phyloP scores from a whole-genome alignment of 2,888 invertebrate species.

The Metellina segmentata region DNA sequence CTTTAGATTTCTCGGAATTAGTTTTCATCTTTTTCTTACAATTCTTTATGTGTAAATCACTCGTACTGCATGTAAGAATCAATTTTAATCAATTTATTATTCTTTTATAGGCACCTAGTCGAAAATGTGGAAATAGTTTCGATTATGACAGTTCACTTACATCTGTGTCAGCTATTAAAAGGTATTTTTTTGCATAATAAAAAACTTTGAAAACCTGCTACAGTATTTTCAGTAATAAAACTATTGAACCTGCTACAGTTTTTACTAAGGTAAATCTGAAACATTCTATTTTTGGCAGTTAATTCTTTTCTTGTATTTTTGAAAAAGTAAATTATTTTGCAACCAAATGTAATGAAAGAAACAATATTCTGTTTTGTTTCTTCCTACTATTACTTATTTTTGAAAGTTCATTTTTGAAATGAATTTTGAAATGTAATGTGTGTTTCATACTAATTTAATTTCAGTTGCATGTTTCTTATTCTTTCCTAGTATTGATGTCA shows the following conservation, averaged over 20 bases:
- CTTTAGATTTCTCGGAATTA: too few species aligned
- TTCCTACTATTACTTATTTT: not conserved
- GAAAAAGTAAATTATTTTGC: too few species aligned
- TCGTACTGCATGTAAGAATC: too few species aligned
- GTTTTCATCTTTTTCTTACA: too few species aligned
- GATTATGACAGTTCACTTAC: constrained; percentile 90
- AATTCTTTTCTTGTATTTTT: not conserved
- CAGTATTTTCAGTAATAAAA: constrained; percentile 46
- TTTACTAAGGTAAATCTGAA: constrained; percentile 50
- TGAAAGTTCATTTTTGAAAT: not conserved
- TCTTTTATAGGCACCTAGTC: constrained; percentile 85
- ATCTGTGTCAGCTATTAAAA: constrained; percentile 88
- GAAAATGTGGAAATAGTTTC: constrained; percentile 88
- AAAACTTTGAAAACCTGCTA: constrained; percentile 39
- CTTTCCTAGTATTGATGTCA: not conserved
- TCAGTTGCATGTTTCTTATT: not conserved
- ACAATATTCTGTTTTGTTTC: too few species aligned
- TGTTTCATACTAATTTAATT: not conserved
- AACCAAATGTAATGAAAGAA: too few species aligned
- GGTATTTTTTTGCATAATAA: constrained; percentile 82
- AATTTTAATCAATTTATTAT: not conserved
- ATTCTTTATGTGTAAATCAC: too few species aligned
- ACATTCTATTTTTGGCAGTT: constrained; percentile 12
- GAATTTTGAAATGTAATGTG: not conserved
- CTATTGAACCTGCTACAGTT: constrained; percentile 14